Evolutionary conservation across 64 coral and sea anemone genomes (phyloP), one percentile per base, ranked within the genome.

Genomic region (Actinia equina): DNA sequence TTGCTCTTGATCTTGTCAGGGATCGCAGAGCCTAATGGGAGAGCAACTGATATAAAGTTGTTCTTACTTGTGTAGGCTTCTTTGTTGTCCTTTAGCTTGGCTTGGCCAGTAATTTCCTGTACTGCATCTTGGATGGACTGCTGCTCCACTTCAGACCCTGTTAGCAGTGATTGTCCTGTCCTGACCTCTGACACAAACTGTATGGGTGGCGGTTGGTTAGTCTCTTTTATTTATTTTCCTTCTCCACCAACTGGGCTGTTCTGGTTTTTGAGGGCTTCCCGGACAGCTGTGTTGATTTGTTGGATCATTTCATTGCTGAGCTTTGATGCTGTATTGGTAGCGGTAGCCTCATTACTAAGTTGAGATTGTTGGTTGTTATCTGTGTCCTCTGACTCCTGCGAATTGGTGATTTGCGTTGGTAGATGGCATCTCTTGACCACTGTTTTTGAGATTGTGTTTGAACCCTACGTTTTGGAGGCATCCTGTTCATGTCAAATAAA

Each of bases 1-100:
- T 89, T 89, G 51, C 70, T 49, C 62, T 86, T 86, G 62, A 41
- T 86, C 59, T 86, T 86, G 62, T 44, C 20, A 22, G 26, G 51
- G 22, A 86, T 59, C 62, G 23, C 46, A 7, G 62, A 86, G 41
- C 85, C 62, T 51, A 86, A 42, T 44, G 85, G 85, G 25, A 69
- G 3, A 49, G 62, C 85, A 67, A 86, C 42, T 41, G 85, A 86
- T 15, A 86, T 43, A 71, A 86, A 86, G 23, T 69, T 61, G 71
- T 69, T 71, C 85, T 86, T 86, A 86, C 61, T 86, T 63, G 60
- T 63, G 60, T 17, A 19, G 60, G 60, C 19, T 63, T 20, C 19
- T 63, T 63, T 20, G 16, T 37, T 37, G 30, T 37, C 30, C 30
- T 37, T 57, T 57, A 12, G 55, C 15, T 12, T 14, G 7, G 10